Percentiles rank a stretch among this genome's conserved stretches.
Conservation (phyloP, 2,113 vertebrate species). For the Nycticebus coucang region DNA sequence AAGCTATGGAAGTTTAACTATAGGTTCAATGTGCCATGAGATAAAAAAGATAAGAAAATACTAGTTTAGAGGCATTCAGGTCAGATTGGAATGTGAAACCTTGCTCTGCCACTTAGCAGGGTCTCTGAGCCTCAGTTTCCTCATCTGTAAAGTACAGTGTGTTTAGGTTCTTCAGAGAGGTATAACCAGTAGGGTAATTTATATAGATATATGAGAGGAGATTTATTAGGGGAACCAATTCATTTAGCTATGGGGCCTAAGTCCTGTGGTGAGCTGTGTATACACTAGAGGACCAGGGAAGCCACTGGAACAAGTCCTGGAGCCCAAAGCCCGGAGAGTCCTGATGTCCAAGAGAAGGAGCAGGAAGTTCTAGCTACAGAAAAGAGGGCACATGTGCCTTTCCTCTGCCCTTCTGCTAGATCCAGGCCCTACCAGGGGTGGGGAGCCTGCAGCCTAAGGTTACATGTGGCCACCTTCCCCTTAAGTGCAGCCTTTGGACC, state of each 20-base stretch:
- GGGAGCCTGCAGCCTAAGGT: no score
- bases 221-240: not conserved
- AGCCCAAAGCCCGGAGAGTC: not conserved
- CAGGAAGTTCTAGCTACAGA: not conserved
- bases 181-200: not conserved
- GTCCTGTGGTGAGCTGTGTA: not conserved
- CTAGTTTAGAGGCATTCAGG: not conserved
- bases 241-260: not conserved
- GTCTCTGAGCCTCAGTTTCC: not conserved
- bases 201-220: no score
- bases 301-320: rapidly evolving
- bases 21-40: no score
- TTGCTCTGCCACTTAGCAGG: not conserved
- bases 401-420: not conserved
- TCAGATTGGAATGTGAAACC: not conserved
- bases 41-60: no score
- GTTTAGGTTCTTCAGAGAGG: not conserved
- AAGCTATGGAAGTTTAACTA: no score
- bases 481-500: no score
- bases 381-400: not conserved
- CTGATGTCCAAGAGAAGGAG: not conserved
- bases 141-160: not conserved
- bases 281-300: not conserved
- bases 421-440: not conserved
- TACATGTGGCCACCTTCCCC: no score